These are phyloP conservation scores for Myiotriccus ornatus DNA, from an alignment of 2,797 vertebrate species.

Conservation along the genomic window DNA sequence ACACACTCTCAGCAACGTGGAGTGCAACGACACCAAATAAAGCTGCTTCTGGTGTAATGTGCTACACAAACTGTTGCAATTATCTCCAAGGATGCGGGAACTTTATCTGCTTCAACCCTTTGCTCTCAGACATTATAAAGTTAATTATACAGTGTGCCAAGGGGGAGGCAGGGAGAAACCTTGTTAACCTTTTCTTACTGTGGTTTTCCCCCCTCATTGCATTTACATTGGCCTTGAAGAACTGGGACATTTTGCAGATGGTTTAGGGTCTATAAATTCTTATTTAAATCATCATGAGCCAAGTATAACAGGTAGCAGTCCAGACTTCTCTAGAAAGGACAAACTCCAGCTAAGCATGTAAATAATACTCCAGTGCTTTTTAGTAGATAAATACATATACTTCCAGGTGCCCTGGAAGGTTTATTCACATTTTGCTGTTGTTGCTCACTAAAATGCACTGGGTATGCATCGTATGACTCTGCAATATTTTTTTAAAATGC, in stretches of 20 bases:
- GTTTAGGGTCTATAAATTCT: constrained; percentile 68
- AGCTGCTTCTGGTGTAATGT: neutral
- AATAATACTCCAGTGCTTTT: constrained; percentile 62
- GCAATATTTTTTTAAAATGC: neutral
- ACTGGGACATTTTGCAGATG: constrained; percentile 66
- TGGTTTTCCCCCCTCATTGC: neutral
- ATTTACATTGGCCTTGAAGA: constrained; percentile 68
- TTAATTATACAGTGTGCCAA: constrained; percentile 31
- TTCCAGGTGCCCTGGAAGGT: neutral
- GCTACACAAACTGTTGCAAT: neutral
- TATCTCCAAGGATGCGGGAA: neutral
- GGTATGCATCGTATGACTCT: neutral
- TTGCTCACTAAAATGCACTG: constrained; percentile 4
- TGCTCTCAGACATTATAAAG: neutral
- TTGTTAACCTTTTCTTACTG: constrained; percentile 56
- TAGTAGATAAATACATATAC: constrained; percentile 26
- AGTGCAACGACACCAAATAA: neutral
- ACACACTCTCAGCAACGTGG: neutral
- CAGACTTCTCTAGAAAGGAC: constrained; percentile 70
- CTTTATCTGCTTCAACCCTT: neutral
- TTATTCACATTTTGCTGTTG: constrained; percentile 36
- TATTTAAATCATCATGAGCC: constrained; percentile 66
- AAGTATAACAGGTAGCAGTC: constrained; percentile 72
- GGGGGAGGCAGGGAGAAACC: neutral
- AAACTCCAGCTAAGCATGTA: constrained; percentile 65